Percentiles rank a stretch among this genome's conserved stretches.
Evolutionary conservation across 2,113 vertebrate species (phyloP).

Genomic region (Microtus oregoni): DNA sequence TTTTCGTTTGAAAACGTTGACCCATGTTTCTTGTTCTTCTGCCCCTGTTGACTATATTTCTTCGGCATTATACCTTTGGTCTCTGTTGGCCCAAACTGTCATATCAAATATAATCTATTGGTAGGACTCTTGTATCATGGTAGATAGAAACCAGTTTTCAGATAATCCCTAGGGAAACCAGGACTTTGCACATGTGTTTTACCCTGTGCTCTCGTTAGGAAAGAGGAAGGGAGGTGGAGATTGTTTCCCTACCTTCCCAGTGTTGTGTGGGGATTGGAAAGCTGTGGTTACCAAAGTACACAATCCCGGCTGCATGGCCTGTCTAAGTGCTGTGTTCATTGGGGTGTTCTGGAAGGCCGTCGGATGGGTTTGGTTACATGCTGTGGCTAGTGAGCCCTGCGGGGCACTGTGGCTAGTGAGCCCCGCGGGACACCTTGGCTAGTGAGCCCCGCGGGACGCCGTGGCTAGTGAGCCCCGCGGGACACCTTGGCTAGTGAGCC

Average conservation of each 20-base stretch:
- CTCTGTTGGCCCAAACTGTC: neutral
- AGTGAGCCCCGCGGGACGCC: too few relatives aligned
- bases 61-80: neutral
- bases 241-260: neutral
- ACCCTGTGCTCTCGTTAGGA: neutral
- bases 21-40: neutral
- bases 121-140: too few relatives aligned
- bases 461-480: too few relatives aligned
- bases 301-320: neutral
- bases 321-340: neutral
- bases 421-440: accelerated
- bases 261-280: neutral
- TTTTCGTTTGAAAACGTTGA: neutral
- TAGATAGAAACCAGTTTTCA: neutral
- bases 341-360: neutral
- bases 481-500: too few relatives aligned
- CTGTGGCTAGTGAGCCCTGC: too few relatives aligned
- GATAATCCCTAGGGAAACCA: neutral
- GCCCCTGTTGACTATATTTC: neutral
- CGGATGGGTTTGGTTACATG: neutral
- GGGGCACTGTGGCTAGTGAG: too few relatives aligned
- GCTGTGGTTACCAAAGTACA: neutral
- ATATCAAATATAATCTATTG: too few relatives aligned
- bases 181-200: neutral
- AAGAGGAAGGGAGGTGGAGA: neutral